Evolutionary conservation across 2,113 vertebrate species (phyloP).

Genomic region (Cercocebus atys): DNA sequence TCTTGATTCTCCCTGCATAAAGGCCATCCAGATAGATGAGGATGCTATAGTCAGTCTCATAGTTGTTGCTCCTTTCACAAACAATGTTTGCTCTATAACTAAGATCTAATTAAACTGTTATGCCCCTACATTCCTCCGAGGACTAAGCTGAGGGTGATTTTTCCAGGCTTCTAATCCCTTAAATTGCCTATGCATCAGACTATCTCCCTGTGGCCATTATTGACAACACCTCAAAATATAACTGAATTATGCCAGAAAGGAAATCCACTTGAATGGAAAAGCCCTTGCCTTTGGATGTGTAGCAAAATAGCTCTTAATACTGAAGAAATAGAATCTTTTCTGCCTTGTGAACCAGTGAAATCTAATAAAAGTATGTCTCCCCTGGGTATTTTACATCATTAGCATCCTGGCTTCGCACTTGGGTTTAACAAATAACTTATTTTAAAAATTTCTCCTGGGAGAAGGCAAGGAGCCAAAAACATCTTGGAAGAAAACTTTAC

Average conservation of each 20-base stretch:
- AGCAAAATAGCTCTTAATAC: constrained; percentile 47
- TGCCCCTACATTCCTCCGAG: constrained; percentile 34
- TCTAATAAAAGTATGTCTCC: constrained; percentile 71
- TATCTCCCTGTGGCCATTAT: constrained; percentile 61
- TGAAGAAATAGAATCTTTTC: constrained; percentile 64
- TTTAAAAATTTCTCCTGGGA: constrained; percentile 72
- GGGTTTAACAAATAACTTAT: constrained; percentile 70
- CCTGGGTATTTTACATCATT: constrained; percentile 69
- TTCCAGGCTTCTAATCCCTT: constrained; percentile 71
- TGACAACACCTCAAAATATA: constrained; percentile 74
- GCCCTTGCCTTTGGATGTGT: background rate
- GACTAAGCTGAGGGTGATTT: constrained; percentile 61
- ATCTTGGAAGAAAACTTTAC: constrained; percentile 68
- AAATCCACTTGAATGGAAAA: constrained; percentile 27
- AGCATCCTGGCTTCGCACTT: constrained; percentile 67
- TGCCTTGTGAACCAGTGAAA: constrained; percentile 59
- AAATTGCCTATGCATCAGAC: constrained; percentile 67
- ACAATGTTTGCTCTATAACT: constrained; percentile 49
- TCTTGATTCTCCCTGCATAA: background rate
- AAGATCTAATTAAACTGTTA: constrained; percentile 70
- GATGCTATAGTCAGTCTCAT: background rate
- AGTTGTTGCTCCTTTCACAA: constrained; percentile 44
- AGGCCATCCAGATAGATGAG: background rate
- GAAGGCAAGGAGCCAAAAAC: constrained; percentile 69
- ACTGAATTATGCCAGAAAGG: constrained; percentile 61